Evolutionary conservation across 1,140 invertebrate genomes (phyloP), one percentile per base, ranked within the genome.

Genomic region (Stratiolaelaps scimitus): DNA sequence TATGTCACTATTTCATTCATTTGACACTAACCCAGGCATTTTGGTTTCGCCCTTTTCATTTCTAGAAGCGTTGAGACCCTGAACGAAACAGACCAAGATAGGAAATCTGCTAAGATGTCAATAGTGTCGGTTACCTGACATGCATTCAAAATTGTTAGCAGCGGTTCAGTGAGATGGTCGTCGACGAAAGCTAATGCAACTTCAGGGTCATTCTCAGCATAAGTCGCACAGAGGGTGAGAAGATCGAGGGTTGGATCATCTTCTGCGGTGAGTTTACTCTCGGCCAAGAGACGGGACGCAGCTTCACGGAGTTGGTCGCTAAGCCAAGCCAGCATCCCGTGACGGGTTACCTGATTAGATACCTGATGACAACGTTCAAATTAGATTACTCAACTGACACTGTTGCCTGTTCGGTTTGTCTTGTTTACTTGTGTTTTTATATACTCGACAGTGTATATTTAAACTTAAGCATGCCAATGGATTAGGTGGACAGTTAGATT

Each of bases 121-220:
- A 40, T 10, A 10, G 34, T 10, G 4, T 40, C 34, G 10, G 34
- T 60, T 26, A 60, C 53, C 53, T 60, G 53, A 23, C 53, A 60
- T 60, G 53, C 53, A 23, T 60, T 60, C 26, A 60, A 23, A 23
- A 60, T 60, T 6, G 26, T 23, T 34, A 60, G 26, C 20, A 60
- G 23, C 15, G 15, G 20, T 2, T 34, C 13, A 26, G 26, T 6
- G 15, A 20, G 34, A 19, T 23, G 26, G 15, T 26, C 34, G 13
- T 15, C 53, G 26, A 60, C 34, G 20, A 60, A 60, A 10, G 26
- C 53, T 6, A 19, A 23, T 4, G 53, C 53, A 23, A 60, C 34
- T 60, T 60, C 53, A 23, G 53, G 15, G 26, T 60, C 53, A 34
- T 60, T 60, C 20, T 60, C 53, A 1, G 23, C 53, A 34, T 29